Evolutionary conservation across 2,888 invertebrate species (phyloP), one percentile per base, ranked within the genome.

Genomic region (Chrysolina oricalcia): DNA sequence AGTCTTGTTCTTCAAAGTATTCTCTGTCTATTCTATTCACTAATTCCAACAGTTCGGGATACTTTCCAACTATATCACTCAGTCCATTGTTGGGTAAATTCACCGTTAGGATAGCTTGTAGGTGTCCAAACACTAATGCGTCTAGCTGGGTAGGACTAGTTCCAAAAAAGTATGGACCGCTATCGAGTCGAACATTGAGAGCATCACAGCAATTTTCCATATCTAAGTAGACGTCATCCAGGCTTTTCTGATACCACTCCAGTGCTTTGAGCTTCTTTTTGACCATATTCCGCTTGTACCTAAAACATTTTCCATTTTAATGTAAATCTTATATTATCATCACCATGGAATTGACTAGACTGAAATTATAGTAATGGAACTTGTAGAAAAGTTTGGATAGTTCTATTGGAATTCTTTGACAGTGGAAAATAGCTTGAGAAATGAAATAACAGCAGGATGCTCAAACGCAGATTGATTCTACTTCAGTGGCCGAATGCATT

Each of bases 51-150:
- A 98, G 90, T 79, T 92, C 92, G 0, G 92, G 91, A 87, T 94
- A 94, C 67, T 92, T 91, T 77, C 94, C 91, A 1, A 98, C 93
- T 3, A 94, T 93, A 70, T 94, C 93, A 0, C 95, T 95, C 65
- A 98, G 90, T 75, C 92, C 91, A 80, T 94, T 93, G 85, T 94
- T 94, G 0, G 97, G 96, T 50, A 98, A 90, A 2, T 94, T 92
- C 3, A 96, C 97, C 8, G 97, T 97, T 72, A 98, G 90, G 80
- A 98, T 94, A 0, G 97, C 95, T 89, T 94, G 98, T n/a, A 98
- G 91, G 89, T 98, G 98, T 0, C 98, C 98, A 90, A 98, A 99
- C 0, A 97, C 96, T 35, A 98, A 89, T 0, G 98, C 98, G 89
- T 99, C 98, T 76, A 98, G 90, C 89, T 98, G 98, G 41, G 97